Evolutionary conservation across 2,888 invertebrate genomes (phyloP).

Genomic region (Dolomedes plantarius): DNA sequence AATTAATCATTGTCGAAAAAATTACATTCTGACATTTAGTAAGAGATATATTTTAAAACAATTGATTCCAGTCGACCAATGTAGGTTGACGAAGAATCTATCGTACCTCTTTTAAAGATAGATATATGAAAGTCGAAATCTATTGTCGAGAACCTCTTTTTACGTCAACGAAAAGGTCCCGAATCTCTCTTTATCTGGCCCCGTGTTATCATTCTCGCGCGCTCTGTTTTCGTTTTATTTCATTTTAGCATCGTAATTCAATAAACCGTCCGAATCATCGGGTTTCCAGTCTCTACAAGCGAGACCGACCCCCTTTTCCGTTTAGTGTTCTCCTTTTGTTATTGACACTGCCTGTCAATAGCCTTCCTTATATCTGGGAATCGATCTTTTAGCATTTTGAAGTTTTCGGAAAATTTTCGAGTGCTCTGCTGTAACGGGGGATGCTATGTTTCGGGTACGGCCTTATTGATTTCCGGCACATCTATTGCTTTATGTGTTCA

Average conservation of each 20-base stretch:
- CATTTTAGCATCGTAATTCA: constrained; percentile 15
- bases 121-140: no score
- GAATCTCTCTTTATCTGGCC: not conserved
- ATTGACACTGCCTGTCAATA: constrained; percentile 34
- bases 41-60: no score
- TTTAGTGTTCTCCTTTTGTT: constrained; percentile 24
- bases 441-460: constrained; percentile 15
- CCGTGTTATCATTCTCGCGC: not conserved
- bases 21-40: no score
- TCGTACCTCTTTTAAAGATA: no score
- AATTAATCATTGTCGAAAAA: no score
- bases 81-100: no score
- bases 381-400: constrained; percentile 45
- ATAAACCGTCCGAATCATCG: constrained; percentile 36
- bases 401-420: not conserved
- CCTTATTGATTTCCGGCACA: not conserved
- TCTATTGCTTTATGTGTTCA: not conserved
- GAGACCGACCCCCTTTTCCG: constrained; percentile 8
- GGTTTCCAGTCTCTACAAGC: not conserved
- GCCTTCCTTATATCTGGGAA: constrained; percentile 9
- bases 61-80: no score
- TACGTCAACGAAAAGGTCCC: no score
- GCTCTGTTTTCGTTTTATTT: not conserved
- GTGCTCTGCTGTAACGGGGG: constrained; percentile 1
- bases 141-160: no score